Conservation (phyloP, 1,140 invertebrate genomes). For the Drosophila baimaii region DNA sequence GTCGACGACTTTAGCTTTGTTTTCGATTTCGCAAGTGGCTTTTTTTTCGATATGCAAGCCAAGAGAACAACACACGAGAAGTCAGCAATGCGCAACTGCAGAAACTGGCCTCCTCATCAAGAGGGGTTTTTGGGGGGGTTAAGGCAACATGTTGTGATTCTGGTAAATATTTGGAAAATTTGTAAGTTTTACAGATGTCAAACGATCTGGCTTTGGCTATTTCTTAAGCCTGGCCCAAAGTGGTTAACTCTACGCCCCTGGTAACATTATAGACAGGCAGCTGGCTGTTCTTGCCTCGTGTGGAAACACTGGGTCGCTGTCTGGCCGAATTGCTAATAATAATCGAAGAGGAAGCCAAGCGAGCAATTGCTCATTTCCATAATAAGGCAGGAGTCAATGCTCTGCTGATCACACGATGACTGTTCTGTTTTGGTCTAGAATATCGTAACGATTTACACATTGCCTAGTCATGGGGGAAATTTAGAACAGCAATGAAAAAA, state of each 20-base stretch:
- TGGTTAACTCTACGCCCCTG: not conserved
- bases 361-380: conserved; percentile 36
- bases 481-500: not conserved
- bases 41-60: conserved; percentile 14
- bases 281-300: conserved; percentile 9
- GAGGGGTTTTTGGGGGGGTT: conserved; percentile 4
- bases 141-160: not conserved
- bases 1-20: conserved; percentile 49
- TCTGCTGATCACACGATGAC: conserved; percentile 34
- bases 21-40: conserved; percentile 52
- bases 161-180: not conserved
- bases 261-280: conserved; percentile 5
- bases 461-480: conserved; percentile 4
- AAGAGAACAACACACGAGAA: conserved; percentile 14
- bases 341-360: conserved; percentile 33
- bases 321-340: conserved; percentile 1
- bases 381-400: conserved; percentile 21
- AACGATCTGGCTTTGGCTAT: not conserved
- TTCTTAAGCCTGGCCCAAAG: too few relatives aligned
- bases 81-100: conserved; percentile 44
- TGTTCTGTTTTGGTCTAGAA: conserved; percentile 28
- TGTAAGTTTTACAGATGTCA: not conserved
- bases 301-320: conserved; percentile 42
- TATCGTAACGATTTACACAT: not conserved
- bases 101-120: conserved; percentile 6